Conservation (phyloP, 2,888 invertebrate species). For the Aphelenchoides bicaudatus region DNA sequence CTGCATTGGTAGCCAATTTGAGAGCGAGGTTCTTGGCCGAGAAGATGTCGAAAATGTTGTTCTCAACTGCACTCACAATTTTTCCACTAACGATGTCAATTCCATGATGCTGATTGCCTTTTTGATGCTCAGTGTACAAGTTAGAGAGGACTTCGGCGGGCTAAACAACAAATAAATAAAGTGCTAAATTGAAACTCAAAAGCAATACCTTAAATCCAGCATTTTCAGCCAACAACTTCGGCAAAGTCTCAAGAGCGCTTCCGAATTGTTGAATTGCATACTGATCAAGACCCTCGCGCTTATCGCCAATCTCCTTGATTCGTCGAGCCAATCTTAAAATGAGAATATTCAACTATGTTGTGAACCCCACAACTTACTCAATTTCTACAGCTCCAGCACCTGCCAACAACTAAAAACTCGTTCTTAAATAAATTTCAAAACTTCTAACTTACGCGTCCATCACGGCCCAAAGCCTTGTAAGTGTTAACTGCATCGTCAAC, state of each 20-base stretch:
- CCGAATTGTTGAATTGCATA: conserved; percentile 90
- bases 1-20: conserved; percentile 88
- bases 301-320: conserved; percentile 74
- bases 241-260: conserved; percentile 79
- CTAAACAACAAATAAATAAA: conserved; percentile 36
- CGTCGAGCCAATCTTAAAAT: conserved; percentile 82
- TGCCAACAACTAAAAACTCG: conserved; percentile 69
- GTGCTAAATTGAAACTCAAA: conserved; percentile 10
- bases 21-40: conserved; percentile 83
- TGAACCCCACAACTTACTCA: too few species aligned
- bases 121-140: conserved; percentile 86
- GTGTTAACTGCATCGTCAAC: conserved; percentile 98
- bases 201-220: conserved; percentile 74
- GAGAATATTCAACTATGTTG: too few species aligned
- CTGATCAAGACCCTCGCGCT: conserved; percentile 81
- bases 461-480: conserved; percentile 83
- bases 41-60: conserved; percentile 78
- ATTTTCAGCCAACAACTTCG: conserved; percentile 88
- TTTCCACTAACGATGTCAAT: conserved; percentile 71
- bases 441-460: conserved; percentile 50
- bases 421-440: conserved; percentile 9
- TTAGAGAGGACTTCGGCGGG: conserved; percentile 81
- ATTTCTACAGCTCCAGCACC: conserved; percentile 95
- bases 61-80: conserved; percentile 71
- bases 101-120: conserved; percentile 76